phyloP scores from a whole-genome alignment of 2,797 vertebrate genomes.

The Artibeus jamaicensis region DNA sequence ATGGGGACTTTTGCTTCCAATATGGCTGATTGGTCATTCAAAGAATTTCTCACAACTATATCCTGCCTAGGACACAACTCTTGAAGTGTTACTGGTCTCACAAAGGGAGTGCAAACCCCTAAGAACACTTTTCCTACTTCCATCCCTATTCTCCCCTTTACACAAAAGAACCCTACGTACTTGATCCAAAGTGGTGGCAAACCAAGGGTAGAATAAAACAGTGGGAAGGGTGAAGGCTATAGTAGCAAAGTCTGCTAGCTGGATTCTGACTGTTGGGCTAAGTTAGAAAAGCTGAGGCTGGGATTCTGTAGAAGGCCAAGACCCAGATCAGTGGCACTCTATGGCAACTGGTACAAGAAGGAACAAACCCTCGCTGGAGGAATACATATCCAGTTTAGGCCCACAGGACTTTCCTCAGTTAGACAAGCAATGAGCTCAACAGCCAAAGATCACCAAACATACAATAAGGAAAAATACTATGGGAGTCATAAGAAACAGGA shows the following conservation, averaged over 20 bases:
- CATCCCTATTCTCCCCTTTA: neutral
- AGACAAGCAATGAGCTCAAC: constrained; percentile 9
- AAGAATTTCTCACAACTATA: constrained; percentile 6
- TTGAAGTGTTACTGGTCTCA: neutral
- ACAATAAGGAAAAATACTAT: constrained; percentile 9
- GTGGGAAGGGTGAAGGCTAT: neutral
- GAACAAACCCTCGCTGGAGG: neutral
- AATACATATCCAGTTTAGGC: neutral
- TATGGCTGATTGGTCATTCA: neutral
- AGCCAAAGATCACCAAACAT: constrained; percentile 35
- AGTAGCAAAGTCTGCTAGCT: neutral
- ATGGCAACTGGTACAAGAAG: neutral
- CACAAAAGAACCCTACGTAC: neutral
- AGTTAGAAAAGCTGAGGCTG: neutral
- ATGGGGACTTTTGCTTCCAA: neutral
- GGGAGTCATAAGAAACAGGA: constrained; percentile 15
- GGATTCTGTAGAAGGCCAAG: neutral
- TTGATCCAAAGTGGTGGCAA: neutral
- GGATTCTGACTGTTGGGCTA: neutral
- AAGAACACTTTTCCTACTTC: neutral
- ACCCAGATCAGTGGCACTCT: neutral
- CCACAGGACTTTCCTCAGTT: neutral
- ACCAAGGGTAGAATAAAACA: neutral
- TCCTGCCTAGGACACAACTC: neutral
- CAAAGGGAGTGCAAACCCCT: neutral